Conservation (phyloP, 2,888 invertebrate species). For the Pheosia tremula region DNA sequence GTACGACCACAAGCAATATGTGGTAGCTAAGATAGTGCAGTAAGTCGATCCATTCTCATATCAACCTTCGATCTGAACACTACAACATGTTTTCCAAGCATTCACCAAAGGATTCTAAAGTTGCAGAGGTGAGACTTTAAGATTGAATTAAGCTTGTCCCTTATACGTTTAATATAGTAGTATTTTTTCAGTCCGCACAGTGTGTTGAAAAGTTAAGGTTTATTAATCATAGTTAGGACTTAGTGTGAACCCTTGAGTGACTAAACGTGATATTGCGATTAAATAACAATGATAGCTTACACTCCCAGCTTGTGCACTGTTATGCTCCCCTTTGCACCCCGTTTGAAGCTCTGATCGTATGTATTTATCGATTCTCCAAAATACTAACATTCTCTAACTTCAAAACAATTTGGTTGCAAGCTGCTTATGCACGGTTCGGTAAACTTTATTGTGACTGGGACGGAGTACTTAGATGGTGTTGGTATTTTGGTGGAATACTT, state of each 20-base stretch:
- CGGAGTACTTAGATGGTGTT: conserved; percentile 71
- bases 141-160: conserved; percentile 28
- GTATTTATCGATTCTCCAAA: conserved; percentile 74
- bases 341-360: conserved; percentile 53
- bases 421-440: conserved; percentile 65
- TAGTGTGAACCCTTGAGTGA: conserved; percentile 46
- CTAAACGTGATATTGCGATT: conserved; percentile 48
- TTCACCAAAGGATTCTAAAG: conserved; percentile 67
- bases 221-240: conserved; percentile 23
- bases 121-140: conserved; percentile 72
- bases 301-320: conserved; percentile 71
- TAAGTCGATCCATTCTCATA: conserved; percentile 71
- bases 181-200: conserved; percentile 15
- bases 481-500: conserved; percentile 82
- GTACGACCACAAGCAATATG: conserved; percentile 46
- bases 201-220: not conserved
- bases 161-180: conserved; percentile 12
- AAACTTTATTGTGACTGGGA: conserved; percentile 53
- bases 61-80: conserved; percentile 60
- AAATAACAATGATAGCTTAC: conserved; percentile 50
- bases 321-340: conserved; percentile 61
- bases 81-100: conserved; percentile 80
- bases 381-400: conserved; percentile 79
- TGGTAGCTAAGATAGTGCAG: conserved; percentile 40
- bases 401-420: conserved; percentile 43